These are phyloP conservation scores for Bruchidius siliquastri DNA, from an alignment of 2,888 invertebrate species.

Conservation along the genomic window DNA sequence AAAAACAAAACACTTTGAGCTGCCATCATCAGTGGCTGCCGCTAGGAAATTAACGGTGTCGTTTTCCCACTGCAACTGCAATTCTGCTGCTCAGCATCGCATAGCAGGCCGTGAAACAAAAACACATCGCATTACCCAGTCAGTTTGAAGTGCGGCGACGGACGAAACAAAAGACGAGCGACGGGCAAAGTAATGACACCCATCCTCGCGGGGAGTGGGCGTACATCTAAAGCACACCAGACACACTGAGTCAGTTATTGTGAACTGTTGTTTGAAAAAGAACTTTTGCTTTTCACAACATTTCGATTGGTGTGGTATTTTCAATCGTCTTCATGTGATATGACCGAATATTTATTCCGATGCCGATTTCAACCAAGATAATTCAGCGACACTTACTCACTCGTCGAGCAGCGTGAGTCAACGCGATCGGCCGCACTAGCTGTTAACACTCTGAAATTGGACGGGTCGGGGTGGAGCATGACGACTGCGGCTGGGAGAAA, in stretches of 20 bases:
- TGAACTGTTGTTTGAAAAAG: too few species aligned
- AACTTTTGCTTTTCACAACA: too few species aligned
- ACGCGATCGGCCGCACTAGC: too few species aligned
- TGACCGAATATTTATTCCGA: too few species aligned
- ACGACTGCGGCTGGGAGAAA: too few species aligned
- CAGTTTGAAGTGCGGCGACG: slow-evolving; percentile 18
- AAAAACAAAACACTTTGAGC: neutral
- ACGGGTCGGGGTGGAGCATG: too few species aligned
- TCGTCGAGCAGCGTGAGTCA: too few species aligned
- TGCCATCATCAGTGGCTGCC: neutral
- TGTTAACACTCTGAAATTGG: too few species aligned
- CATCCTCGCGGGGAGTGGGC: neutral
- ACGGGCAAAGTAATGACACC: neutral
- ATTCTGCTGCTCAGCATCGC: neutral
- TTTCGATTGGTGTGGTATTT: too few species aligned
- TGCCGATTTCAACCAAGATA: too few species aligned
- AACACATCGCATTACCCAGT: slow-evolving; percentile 8
- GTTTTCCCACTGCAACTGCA: neutral
- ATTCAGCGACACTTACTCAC: too few species aligned
- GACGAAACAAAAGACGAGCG: slow-evolving; percentile 1
- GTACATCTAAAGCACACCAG: neutral
- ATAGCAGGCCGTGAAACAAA: neutral
- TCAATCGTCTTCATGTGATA: too few species aligned
- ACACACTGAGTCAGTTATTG: neutral
- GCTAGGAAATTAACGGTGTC: neutral